Base-by-base conservation (phyloP, 2,888 invertebrate genomes). In the Macrosiphum euphorbiae region DNA sequence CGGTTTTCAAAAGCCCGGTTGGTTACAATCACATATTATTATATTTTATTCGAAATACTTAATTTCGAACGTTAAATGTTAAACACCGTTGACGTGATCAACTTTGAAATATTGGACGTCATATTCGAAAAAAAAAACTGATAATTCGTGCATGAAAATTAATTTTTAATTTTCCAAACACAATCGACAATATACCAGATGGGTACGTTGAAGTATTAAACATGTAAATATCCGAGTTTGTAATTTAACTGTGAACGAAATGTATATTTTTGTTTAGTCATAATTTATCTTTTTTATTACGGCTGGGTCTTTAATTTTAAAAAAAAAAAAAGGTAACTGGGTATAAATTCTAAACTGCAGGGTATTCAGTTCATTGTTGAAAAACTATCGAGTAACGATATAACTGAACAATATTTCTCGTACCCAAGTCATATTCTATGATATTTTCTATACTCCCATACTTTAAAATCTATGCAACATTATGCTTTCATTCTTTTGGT, bases 321-420 rank as follows among this genome's bases (percentile, higher is more conserved):
- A 88, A 88, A 88, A 88, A 88, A 41, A 55, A 55, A 55, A 55
- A 87, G 86, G 47, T 87, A 88, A n/a, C 41, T 26, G 88, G 24
- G 24, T 88, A 55, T 55, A 26, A 89, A 89, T 89, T 89, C 20
- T 47, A 55, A 88, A 89, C 16, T 78, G 78, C 78, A 35, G 44
- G 44, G 16, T 41, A 61, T 89, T 44, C 89, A 61, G 61, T 89
- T 89, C 44, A 89, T 89, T 44, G 89, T 89, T 61, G 44, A 61
- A 47, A 89, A 44, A 10, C 89, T 89, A 89, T 61, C 28, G 61
- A 89, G 35, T 47, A 47, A 90, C 90, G 61, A 90, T 67, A n/a
- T 35, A 90, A 26, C 44, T 47, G 24, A 26, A 55, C 88, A 26
- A 58, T 88, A 88, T 88, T 67, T 47, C n/a, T 90, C 67, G n/a